Evolutionary conservation across 2,113 vertebrate genomes (phyloP).

Genomic region (Calyptomena viridis): DNA sequence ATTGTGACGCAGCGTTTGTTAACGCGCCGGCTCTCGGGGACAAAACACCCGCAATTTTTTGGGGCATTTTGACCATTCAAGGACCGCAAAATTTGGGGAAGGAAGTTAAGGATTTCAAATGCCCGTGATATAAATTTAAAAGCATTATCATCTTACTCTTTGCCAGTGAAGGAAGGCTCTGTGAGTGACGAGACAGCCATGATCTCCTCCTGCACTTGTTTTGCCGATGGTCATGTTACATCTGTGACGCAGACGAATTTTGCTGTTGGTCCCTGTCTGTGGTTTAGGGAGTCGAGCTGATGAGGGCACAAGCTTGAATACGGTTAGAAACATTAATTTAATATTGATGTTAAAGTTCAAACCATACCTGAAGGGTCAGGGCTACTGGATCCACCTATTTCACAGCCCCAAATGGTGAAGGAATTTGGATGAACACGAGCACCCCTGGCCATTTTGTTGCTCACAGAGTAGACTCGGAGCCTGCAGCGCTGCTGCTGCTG

Average conservation of each 20-base stretch:
- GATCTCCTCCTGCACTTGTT: slow-evolving; percentile 33
- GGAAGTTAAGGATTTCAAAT: neutral
- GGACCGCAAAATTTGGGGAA: neutral
- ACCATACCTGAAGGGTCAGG: neutral
- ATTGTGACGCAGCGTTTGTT: slow-evolving; percentile 3
- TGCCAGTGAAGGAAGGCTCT: neutral
- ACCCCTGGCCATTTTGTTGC: slow-evolving; percentile 58
- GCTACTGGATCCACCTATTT: neutral
- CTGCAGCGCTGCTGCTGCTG: slow-evolving; percentile 50
- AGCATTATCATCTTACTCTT: neutral
- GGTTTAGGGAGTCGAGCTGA: neutral
- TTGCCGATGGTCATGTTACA: slow-evolving; percentile 54
- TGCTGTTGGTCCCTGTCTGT: neutral
- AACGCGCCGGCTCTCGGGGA: neutral
- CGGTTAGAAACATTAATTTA: neutral
- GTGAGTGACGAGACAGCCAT: slow-evolving; percentile 10
- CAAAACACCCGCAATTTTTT: neutral
- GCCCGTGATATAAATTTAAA: neutral
- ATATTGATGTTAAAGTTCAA: neutral
- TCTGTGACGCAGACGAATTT: slow-evolving; percentile 66
- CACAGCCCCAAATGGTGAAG: neutral
- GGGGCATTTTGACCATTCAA: neutral
- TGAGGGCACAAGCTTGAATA: neutral
- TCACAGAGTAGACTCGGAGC: slow-evolving; percentile 6
- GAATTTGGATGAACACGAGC: neutral